Evolutionary conservation across 2,113 vertebrate genomes (phyloP).

Genomic region (Eleginops maclovinus): DNA sequence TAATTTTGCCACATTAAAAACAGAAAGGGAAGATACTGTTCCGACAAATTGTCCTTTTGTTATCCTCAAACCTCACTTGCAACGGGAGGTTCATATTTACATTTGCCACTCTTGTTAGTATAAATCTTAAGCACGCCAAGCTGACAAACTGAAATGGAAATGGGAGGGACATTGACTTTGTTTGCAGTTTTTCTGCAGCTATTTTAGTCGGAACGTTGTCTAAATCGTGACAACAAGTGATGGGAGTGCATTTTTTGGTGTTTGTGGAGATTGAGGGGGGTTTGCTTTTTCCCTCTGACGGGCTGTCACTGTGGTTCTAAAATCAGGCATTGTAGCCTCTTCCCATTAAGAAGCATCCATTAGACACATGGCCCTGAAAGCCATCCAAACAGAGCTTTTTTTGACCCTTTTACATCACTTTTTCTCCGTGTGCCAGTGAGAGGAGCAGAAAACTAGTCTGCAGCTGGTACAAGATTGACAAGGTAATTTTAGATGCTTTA

Average conservation of each 20-base stretch:
- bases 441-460: constrained; percentile 58
- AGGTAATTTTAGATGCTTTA: constrained; percentile 71
- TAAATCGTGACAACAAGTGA: constrained; percentile 72
- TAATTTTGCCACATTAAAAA: constrained; percentile 45
- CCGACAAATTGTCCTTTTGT: constrained; percentile 57
- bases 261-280: constrained; percentile 49
- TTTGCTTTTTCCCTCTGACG: constrained; percentile 57
- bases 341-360: constrained; percentile 78
- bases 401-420: constrained; percentile 67
- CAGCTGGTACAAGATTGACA: constrained; percentile 67
- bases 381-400: constrained; percentile 67
- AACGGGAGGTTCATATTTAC: constrained; percentile 58
- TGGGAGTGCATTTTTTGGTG: constrained; percentile 62
- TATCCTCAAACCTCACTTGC: constrained; percentile 46
- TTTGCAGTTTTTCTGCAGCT: constrained; percentile 66
- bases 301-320: constrained; percentile 75
- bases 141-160: constrained; percentile 66
- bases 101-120: constrained; percentile 51
- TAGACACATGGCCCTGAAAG: constrained; percentile 65
- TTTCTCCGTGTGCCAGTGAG: constrained; percentile 59
- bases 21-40: constrained; percentile 21
- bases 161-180: constrained; percentile 63
- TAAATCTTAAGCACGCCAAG: constrained; percentile 56
- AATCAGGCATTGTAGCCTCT: constrained; percentile 69
- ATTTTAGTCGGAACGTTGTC: constrained; percentile 68